phyloP scores from a whole-genome alignment of 2,888 invertebrate genomes.

The Tetramorium bicarinatum region DNA sequence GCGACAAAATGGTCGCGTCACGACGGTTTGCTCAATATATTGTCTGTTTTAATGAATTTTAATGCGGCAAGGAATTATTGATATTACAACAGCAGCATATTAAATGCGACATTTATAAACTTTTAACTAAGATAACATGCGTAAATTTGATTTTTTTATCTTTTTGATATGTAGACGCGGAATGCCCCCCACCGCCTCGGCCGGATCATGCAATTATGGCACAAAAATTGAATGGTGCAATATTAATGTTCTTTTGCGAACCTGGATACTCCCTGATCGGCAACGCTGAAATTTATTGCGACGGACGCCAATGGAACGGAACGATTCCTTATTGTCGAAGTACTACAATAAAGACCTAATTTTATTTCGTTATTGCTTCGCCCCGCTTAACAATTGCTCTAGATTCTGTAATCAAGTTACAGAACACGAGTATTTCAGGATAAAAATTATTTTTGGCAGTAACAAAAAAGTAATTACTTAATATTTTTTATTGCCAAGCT shows the following conservation, averaged over 20 bases:
- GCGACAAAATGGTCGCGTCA: not conserved
- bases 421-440: not conserved
- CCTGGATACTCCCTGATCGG: constrained; percentile 89
- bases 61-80: not conserved
- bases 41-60: not conserved
- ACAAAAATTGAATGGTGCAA: constrained; percentile 87
- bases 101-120: not conserved
- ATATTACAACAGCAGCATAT: not conserved
- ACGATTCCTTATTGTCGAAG: constrained; percentile 90
- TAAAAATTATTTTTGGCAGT: not conserved
- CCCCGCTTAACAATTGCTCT: not conserved
- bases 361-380: not conserved
- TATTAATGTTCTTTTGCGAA: constrained; percentile 90
- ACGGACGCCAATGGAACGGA: constrained; percentile 91
- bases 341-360: constrained; percentile 79
- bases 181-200: constrained; percentile 87
- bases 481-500: not conserved
- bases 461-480: not conserved
- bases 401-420: not conserved
- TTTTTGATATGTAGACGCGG: constrained; percentile 86
- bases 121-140: not conserved
- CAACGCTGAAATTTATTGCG: constrained; percentile 89
- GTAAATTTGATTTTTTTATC: constrained; percentile 5
- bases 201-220: constrained; percentile 88
- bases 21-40: not conserved